Base-by-base conservation (phyloP, 2,888 invertebrate species). In the Stenotaenia linearis region DNA sequence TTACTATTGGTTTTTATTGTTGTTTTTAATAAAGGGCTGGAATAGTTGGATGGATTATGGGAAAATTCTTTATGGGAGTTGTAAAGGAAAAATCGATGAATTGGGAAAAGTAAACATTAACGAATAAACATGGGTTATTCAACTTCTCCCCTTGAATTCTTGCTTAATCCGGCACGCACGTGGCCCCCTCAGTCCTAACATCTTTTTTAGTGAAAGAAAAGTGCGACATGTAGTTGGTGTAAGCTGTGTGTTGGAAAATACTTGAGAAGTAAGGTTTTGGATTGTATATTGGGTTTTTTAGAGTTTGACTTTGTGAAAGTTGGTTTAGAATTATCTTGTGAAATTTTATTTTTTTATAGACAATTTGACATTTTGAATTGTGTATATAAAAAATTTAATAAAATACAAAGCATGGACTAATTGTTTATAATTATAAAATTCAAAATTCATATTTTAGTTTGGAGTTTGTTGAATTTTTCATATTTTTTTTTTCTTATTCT, bases 111-210 rank as follows among this genome's bases (percentile, higher is more conserved):
- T 69, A 69, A 69, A 69, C 56, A 56, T 9, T 56, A 23, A 5
- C 18, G 56, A 56, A 56, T 56, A 56, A 56, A 56, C 23, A 56
- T 56, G 23, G 56, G n/a, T 3, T 69, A 69, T 23, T 28, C 25
- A 69, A 69, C 23, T 0, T 69, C 69, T 28, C 61, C 69, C 25
- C 25, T 18, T 45, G 18, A 69, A 69, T 69, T 69, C 69, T 23
- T 69, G 12, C 69, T 69, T 69, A 69, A 69, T 69, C 69, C 69
- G 9, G 28, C 69, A 69, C 15, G 69, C 69, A 69, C 69, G 69
- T 69, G 69, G 69, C 50, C 21, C 50, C 50, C 32, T 9, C 9
- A 9, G n/a, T n/a, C 21, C 50, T 50, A 50, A 50, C 50, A 50
- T 50, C 50, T 50, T 18, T 50, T 50, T n/a, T 18, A 45, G n/a